A percentile compares a stretch with the other conserved stretches of the same genome.
Evolutionary conservation across 2,888 invertebrate species (phyloP).

Genomic region (Tolmerus cingulatus): DNA sequence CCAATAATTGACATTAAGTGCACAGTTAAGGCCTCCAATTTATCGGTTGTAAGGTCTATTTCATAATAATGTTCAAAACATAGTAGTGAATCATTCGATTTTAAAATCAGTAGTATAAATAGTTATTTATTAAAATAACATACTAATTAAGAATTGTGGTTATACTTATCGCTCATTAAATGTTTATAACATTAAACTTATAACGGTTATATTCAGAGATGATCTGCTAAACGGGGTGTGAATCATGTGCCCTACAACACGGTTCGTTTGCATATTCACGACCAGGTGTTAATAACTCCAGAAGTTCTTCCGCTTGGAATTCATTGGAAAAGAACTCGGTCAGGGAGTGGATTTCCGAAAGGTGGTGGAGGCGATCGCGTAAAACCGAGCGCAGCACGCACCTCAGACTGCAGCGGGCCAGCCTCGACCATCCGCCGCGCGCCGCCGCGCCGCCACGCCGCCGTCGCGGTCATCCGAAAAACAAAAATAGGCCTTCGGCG

Average conservation of each 20-base stretch:
- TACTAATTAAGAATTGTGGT: too few species aligned
- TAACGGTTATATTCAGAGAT: not conserved
- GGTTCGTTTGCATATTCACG: not conserved
- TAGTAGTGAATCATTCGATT: too few species aligned
- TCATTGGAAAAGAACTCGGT: slow-evolving; percentile 12
- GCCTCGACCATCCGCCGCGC: not conserved
- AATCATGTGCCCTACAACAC: not conserved
- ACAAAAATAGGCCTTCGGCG: not conserved
- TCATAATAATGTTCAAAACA: too few species aligned
- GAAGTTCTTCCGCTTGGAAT: not conserved
- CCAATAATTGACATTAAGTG: too few species aligned
- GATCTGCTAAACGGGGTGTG: not conserved
- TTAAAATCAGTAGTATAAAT: too few species aligned
- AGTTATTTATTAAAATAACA: too few species aligned
- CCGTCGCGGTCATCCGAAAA: not conserved
- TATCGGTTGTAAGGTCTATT: too few species aligned
- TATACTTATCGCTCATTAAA: too few species aligned
- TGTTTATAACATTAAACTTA: not conserved
- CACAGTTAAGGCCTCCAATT: too few species aligned
- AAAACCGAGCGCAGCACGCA: not conserved
- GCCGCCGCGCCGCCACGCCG: too few species aligned
- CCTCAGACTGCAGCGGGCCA: not conserved
- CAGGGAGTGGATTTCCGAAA: not conserved
- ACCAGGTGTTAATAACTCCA: slow-evolving; percentile 20
- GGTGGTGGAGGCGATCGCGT: not conserved